phyloP scores from a whole-genome alignment of 2,888 invertebrate species.

The Dynastes maya region DNA sequence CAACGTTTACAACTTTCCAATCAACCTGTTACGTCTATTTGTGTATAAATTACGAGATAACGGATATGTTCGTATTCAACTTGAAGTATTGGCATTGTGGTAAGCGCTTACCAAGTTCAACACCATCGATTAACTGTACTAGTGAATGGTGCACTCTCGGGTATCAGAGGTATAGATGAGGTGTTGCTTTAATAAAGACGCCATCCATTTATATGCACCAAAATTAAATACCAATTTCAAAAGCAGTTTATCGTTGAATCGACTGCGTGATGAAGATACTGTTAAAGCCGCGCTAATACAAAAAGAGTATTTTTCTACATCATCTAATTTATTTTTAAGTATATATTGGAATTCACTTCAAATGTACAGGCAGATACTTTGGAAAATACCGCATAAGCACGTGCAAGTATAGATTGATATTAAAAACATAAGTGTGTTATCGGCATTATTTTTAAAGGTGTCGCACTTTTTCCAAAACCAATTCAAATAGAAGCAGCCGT shows the following conservation, averaged over 20 bases:
- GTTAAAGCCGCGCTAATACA: no score
- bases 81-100: slow-evolving; percentile 11
- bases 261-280: not conserved
- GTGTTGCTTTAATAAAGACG: slow-evolving; percentile 4
- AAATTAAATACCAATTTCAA: slow-evolving; percentile 14
- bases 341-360: no score
- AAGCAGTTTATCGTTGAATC: slow-evolving; percentile 1
- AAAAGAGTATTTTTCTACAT: no score
- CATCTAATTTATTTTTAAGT: no score
- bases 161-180: not conserved
- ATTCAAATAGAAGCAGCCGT: no score
- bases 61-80: slow-evolving; percentile 1
- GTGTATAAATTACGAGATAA: slow-evolving; percentile 13
- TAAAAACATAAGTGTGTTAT: no score
- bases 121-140: slow-evolving; percentile 34
- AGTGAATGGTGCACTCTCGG: slow-evolving; percentile 14
- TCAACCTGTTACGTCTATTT: not conserved
- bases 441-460: no score
- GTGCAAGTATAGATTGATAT: no score
- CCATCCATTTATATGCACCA: slow-evolving; percentile 10
- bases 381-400: no score
- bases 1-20: not conserved
- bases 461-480: no score
- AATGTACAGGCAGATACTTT: no score
- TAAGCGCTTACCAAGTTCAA: slow-evolving; percentile 19